Base-by-base conservation (phyloP, 2,888 invertebrate genomes). In the Hymenopus coronatus region DNA sequence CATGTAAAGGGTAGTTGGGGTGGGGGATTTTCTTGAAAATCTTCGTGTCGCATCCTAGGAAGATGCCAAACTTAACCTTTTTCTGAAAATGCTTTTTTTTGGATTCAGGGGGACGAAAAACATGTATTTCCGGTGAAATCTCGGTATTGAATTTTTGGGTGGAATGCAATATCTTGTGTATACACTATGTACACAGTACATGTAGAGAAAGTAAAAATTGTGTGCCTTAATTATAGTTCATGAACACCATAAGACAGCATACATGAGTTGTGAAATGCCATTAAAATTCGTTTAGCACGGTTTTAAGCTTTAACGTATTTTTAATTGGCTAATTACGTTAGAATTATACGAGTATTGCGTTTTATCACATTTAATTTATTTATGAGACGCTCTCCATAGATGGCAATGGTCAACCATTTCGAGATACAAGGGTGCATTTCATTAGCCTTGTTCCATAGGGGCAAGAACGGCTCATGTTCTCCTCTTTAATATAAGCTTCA, bases 321-420 rank as follows among this genome's bases (percentile, higher is more conserved):
- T 87, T 87, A 87, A 87, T 87, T 87, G 87, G 33, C 87, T 87
- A 82, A 87, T 87, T 87, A 87, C 33, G 40, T 70, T 86, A 28
- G 20, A 28, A 86, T 81, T 70, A 81, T 81, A 86, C 70, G 30
- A 81, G 86, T 82, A 33, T 87, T 82, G 25, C 70, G 54, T 46
- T 70, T 86, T 86, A 86, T 81, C 86, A 20, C 86, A 28, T n/a
- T 28, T 86, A 86, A 86, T 86, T 81, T 86, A 46, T 85, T 85
- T 86, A 81, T 81, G 81, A 28, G 86, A 54, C 86, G 9, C 25
- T 70, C 54, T 81, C 9, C 28, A 81, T 28, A 86, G 81, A 27
- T 20, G 27, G n/a, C 27, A 33, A 87, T 82, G 87, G 2, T n/a
- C 28, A 9, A 3, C 4, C 3, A 30, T 20, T 20, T 85, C 28